Evolutionary conservation across 2,888 invertebrate genomes (phyloP).

Genomic region (Galerucella calmariensis): DNA sequence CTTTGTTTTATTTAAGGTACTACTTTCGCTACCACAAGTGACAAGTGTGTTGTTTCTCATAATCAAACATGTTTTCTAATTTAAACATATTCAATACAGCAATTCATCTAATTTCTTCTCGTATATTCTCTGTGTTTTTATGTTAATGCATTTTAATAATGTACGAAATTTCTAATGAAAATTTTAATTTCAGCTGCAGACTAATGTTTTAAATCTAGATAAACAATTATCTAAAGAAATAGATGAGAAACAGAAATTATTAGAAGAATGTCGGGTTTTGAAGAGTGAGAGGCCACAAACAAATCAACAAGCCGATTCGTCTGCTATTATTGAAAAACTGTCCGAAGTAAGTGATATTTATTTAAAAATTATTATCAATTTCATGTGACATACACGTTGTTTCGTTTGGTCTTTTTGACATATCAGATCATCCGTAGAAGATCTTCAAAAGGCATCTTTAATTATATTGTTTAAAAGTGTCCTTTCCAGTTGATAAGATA

Average conservation of each 20-base stretch:
- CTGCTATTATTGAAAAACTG: conserved; percentile 51
- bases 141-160: not conserved
- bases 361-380: not conserved
- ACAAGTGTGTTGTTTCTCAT: too few relatives aligned
- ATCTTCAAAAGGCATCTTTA: too few relatives aligned
- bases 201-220: conserved; percentile 53
- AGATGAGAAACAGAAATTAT: conserved; percentile 51
- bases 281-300: conserved; percentile 30
- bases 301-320: conserved; percentile 43
- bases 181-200: conserved; percentile 50
- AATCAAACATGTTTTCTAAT: too few relatives aligned
- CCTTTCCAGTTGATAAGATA: too few relatives aligned
- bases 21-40: too few relatives aligned
- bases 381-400: too few relatives aligned
- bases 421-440: too few relatives aligned
- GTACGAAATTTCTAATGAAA: conserved; percentile 12
- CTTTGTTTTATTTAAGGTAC: too few relatives aligned
- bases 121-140: not conserved
- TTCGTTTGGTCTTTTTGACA: too few relatives aligned
- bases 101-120: not conserved
- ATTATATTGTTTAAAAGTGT: too few relatives aligned
- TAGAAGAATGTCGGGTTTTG: conserved; percentile 41
- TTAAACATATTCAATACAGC: not conserved
- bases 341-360: conserved; percentile 49
- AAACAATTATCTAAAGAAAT: conserved; percentile 52